Evolutionary conservation across 2,888 invertebrate species (phyloP).

Genomic region (Neoscelio sp.): DNA sequence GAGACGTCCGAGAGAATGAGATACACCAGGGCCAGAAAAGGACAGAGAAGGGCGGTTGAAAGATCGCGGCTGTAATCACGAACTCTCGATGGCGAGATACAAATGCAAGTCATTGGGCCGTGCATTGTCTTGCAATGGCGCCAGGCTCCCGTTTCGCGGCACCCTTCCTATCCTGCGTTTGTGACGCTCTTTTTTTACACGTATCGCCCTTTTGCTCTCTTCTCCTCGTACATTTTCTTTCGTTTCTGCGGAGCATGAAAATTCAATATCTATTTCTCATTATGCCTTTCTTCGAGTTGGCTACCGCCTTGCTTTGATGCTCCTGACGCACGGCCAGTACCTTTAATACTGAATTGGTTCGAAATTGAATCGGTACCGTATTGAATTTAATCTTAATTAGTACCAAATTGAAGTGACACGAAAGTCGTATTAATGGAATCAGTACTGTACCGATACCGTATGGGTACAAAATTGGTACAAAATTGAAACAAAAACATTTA

Average conservation of each 20-base stretch:
- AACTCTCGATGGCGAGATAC: constrained; percentile 73
- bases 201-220: constrained; percentile 65
- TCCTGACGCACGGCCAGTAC: constrained; percentile 33
- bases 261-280: constrained; percentile 67
- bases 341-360: constrained; percentile 30
- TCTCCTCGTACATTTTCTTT: constrained; percentile 50
- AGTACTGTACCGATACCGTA: no score
- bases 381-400: no score
- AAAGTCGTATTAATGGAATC: no score
- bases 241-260: constrained; percentile 58
- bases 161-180: constrained; percentile 44
- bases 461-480: no score
- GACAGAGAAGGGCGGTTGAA: constrained; percentile 67
- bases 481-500: no score
- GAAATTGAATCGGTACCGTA: no score
- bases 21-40: constrained; percentile 43
- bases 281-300: constrained; percentile 63
- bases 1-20: constrained; percentile 54
- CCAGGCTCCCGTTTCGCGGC: constrained; percentile 80
- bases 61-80: constrained; percentile 76
- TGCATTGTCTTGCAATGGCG: constrained; percentile 81
- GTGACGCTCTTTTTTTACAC: constrained; percentile 50
- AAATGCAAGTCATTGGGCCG: constrained; percentile 80
- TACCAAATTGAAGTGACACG: no score
- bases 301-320: constrained; percentile 62